Evolutionary conservation across 2,113 vertebrate genomes (phyloP).

Genomic region (Edolisoma coerulescens): DNA sequence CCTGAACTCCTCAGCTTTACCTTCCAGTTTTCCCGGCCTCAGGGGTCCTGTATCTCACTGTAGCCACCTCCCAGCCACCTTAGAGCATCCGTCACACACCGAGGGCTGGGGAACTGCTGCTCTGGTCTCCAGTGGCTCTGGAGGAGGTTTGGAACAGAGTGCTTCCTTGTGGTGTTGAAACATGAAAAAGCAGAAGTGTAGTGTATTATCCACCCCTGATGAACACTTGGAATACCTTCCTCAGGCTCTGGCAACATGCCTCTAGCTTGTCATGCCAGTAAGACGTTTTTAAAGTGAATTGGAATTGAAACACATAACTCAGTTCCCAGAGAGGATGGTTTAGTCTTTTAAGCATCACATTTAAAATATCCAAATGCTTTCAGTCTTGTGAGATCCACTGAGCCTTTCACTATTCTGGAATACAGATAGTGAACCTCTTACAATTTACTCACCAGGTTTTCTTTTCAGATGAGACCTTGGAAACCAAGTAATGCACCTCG

Average conservation of each 20-base stretch:
- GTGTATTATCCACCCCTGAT: background rate
- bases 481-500: background rate
- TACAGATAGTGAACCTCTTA: background rate
- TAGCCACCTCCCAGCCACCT: background rate
- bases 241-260: background rate
- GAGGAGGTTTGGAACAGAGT: background rate
- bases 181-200: background rate
- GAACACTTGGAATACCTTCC: background rate
- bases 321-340: background rate
- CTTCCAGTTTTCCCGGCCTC: background rate
- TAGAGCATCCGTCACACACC: no score
- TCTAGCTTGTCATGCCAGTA: background rate
- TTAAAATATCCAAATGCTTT: background rate
- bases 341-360: background rate
- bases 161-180: background rate
- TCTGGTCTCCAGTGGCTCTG: background rate
- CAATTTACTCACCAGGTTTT: background rate
- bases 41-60: background rate
- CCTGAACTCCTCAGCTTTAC: background rate
- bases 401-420: background rate
- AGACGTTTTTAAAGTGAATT: background rate
- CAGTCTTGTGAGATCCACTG: background rate
- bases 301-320: background rate
- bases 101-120: background rate
- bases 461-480: background rate